phyloP scores from a whole-genome alignment of 2,797 vertebrate genomes.

The Lindbergichthys nudifrons region DNA sequence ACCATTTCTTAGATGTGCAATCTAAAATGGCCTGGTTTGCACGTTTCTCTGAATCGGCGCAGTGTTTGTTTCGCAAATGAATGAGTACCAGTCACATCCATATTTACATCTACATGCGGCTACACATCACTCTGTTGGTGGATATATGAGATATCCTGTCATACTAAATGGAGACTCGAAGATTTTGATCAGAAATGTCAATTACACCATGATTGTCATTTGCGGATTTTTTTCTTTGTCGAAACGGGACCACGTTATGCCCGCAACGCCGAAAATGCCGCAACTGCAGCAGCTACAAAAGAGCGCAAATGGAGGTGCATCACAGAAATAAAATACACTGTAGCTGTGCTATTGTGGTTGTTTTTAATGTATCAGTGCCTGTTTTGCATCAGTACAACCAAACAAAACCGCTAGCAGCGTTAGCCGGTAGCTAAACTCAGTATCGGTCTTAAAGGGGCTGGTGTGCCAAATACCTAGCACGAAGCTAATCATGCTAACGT shows the following conservation, averaged over 20 bases:
- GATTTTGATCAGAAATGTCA: not conserved
- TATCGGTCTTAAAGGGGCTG: conserved; percentile 18
- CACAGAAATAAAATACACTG: conserved; percentile 5
- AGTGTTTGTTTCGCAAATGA: conserved; percentile 86
- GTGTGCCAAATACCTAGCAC: conserved; percentile 40
- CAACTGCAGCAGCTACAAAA: conserved; percentile 69
- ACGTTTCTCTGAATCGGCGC: conserved; percentile 82
- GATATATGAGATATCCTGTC: fast-evolving
- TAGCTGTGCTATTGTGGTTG: fast-evolving
- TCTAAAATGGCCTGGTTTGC: conserved; percentile 84
- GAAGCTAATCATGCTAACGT: conserved; percentile 73
- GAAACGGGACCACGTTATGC: conserved; percentile 79
- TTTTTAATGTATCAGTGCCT: not conserved
- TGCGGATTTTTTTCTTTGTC: conserved; percentile 85
- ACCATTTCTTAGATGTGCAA: conserved; percentile 71
- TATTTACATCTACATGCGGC: not conserved
- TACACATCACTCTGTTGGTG: fast-evolving
- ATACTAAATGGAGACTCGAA: fast-evolving
- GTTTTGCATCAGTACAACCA: not conserved
- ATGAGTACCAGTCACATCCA: conserved; percentile 59
- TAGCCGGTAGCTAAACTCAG: conserved; percentile 58
- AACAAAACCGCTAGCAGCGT: conserved; percentile 45
- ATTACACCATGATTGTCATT: conserved; percentile 65
- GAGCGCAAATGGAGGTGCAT: conserved; percentile 53
- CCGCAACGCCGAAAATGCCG: conserved; percentile 79